phyloP scores from a whole-genome alignment of 2,888 invertebrate genomes.

The Andrena hattorfiana region DNA sequence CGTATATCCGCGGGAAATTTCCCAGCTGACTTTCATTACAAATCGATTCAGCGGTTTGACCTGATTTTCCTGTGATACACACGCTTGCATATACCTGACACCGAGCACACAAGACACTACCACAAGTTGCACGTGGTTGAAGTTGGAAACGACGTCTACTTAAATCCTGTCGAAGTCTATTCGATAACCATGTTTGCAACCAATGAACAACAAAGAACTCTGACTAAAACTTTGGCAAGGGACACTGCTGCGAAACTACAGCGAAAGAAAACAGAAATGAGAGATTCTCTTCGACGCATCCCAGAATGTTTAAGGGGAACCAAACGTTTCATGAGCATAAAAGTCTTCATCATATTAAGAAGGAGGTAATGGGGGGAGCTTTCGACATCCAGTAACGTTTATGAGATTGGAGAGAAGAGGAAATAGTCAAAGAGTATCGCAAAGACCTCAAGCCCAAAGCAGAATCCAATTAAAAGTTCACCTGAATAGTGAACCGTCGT shows the following conservation, averaged over 20 bases:
- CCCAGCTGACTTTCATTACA: slow-evolving; percentile 42
- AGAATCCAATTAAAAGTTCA: not conserved
- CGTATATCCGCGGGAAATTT: slow-evolving; percentile 32
- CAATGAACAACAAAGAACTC: not conserved
- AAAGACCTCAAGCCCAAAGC: not conserved
- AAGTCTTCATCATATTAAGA: not conserved
- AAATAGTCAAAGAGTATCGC: not conserved
- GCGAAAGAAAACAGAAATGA: not conserved
- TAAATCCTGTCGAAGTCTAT: slow-evolving; percentile 1
- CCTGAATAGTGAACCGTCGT: not conserved
- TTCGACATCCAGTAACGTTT: not conserved
- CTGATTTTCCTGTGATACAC: slow-evolving; percentile 33
- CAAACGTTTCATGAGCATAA: not conserved
- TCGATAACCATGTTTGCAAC: slow-evolving; percentile 2
- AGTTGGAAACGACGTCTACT: slow-evolving; percentile 9
- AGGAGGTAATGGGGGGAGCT: not conserved
- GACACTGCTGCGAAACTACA: too few species aligned
- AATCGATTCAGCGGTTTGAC: slow-evolving; percentile 46
- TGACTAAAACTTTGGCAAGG: not conserved
- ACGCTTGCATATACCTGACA: not conserved
- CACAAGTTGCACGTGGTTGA: not conserved
- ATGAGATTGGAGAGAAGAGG: not conserved
- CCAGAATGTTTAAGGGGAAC: not conserved
- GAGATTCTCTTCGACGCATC: not conserved
- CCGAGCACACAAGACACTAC: not conserved